Conservation (phyloP, 1,140 invertebrate genomes). For the Rhynchophorus ferrugineus region DNA sequence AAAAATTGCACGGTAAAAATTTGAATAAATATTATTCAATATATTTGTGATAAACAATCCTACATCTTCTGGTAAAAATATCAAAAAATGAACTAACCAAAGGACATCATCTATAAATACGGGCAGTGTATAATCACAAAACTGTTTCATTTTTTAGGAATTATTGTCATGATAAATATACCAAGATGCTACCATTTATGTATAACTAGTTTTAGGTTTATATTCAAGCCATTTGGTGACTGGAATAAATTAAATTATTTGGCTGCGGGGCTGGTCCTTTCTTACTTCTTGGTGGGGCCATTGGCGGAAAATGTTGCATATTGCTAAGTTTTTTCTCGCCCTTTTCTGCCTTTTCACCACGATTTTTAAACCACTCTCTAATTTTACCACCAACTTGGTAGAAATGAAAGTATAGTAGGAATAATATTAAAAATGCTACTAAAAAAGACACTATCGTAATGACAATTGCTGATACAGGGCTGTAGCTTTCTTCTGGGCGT, state of each 20-base stretch:
- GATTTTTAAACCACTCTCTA: constrained; percentile 33
- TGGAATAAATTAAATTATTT: constrained; percentile 18
- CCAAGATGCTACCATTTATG: too few species aligned
- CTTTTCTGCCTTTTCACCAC: constrained; percentile 22
- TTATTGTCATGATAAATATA: neutral
- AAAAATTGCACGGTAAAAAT: constrained; percentile 3
- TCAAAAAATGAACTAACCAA: neutral
- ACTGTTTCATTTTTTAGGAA: neutral
- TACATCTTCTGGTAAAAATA: neutral
- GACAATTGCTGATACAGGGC: constrained; percentile 31
- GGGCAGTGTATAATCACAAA: neutral
- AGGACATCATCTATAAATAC: neutral
- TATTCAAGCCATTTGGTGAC: constrained; percentile 24
- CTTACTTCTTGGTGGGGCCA: constrained; percentile 26
- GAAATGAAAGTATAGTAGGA: constrained; percentile 39
- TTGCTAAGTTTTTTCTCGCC: constrained; percentile 11
- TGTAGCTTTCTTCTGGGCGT: constrained; percentile 29
- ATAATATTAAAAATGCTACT: constrained; percentile 38
- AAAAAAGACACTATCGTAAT: constrained; percentile 39
- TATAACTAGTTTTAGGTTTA: neutral
- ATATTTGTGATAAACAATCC: neutral
- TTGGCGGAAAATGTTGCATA: constrained; percentile 15
- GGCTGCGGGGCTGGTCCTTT: constrained; percentile 12
- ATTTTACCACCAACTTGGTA: constrained; percentile 38
- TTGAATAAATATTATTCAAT: constrained; percentile 23